Conservation (phyloP, 2,797 vertebrate genomes). For the Bucorvus abyssinicus region DNA sequence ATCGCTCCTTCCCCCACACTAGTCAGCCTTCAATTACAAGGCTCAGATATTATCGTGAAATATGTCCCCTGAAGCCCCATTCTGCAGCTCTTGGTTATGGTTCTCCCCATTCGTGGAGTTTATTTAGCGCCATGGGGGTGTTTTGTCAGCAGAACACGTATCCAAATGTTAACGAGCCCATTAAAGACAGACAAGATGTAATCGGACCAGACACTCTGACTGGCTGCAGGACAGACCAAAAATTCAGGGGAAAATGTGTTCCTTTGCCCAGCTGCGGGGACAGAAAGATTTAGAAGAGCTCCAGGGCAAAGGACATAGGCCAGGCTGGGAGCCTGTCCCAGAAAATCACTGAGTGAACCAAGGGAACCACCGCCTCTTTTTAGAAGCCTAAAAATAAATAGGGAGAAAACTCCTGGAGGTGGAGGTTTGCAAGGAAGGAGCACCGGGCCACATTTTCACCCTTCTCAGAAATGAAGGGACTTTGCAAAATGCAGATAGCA, state of each 20-base stretch:
- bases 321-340: neutral
- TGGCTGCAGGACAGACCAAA: constrained; percentile 31
- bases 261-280: neutral
- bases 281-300: constrained; percentile 1
- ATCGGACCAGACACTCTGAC: neutral
- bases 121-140: constrained; percentile 15
- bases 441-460: neutral
- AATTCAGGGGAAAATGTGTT: neutral
- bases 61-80: constrained; percentile 48
- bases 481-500: constrained; percentile 47
- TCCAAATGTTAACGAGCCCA: constrained; percentile 58
- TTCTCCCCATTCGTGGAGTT: constrained; percentile 29
- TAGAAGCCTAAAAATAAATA: neutral
- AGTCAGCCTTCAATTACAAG: constrained; percentile 51
- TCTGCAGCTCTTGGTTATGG: neutral
- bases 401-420: neutral
- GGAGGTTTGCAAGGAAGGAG: neutral
- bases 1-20: neutral
- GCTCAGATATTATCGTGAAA: constrained; percentile 36
- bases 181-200: constrained; percentile 14
- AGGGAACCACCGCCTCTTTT: neutral
- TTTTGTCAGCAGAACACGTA: neutral
- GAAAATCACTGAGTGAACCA: neutral
- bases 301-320: constrained; percentile 9
- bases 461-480: constrained; percentile 5